A percentile compares a stretch with the other conserved stretches of the same genome.
These are phyloP conservation scores for Anarrhichthys ocellatus DNA, from an alignment of 2,113 vertebrate species.

Conservation along the genomic window DNA sequence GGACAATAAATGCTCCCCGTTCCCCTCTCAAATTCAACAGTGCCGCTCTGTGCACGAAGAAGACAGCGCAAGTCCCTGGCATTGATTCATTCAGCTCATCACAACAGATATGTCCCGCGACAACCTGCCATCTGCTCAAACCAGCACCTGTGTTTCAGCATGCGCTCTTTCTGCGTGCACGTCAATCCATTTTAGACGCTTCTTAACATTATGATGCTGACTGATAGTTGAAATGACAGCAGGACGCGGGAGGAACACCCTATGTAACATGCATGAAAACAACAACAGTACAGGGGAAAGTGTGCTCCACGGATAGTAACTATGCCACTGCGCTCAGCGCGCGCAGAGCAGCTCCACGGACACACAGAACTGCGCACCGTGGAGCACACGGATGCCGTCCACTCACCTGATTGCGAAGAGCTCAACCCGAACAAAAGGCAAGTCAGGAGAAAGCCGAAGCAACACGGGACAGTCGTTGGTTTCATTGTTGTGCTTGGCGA, in stretches of 20 bases:
- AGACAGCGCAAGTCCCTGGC: slow-evolving; percentile 36
- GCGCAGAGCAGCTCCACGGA: slow-evolving; percentile 54
- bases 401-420: slow-evolving; percentile 93
- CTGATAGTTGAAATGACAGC: slow-evolving; percentile 1
- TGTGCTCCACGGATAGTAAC: slow-evolving; percentile 5
- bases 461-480: slow-evolving; percentile 80
- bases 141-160: slow-evolving; percentile 27
- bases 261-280: neutral
- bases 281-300: slow-evolving; percentile 2
- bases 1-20: slow-evolving; percentile 61
- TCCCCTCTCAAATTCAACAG: slow-evolving; percentile 69
- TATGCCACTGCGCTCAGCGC: slow-evolving; percentile 57
- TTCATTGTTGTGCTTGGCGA: slow-evolving; percentile 80
- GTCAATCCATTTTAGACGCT: neutral
- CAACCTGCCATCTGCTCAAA: slow-evolving; percentile 23
- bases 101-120: neutral
- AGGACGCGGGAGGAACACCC: neutral
- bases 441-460: slow-evolving; percentile 85
- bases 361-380: slow-evolving; percentile 38
- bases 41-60: slow-evolving; percentile 65
- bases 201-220: neutral
- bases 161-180: neutral
- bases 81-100: neutral
- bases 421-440: slow-evolving; percentile 82
- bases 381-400: slow-evolving; percentile 29